A percentile compares a stretch with the other conserved stretches of the same genome.
Conservation (phyloP, 2,888 invertebrate species). For the Eilema depressum region DNA sequence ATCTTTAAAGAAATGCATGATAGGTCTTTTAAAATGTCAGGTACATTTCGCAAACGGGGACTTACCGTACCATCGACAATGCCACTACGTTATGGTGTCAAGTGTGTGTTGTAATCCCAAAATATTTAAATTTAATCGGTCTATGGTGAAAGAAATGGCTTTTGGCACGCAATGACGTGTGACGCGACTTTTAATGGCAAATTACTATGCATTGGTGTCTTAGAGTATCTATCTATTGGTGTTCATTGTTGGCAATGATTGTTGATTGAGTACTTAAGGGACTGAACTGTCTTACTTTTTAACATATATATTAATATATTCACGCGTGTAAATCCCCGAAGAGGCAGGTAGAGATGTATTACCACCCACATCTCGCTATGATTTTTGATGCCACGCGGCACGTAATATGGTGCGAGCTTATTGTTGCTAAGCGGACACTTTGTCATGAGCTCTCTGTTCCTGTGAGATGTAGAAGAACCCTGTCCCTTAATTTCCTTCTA, state of each 20-base stretch:
- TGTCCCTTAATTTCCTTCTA: too few species aligned
- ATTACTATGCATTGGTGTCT: conserved; percentile 23
- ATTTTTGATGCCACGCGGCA: too few species aligned
- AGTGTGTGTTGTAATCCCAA: conserved; percentile 35
- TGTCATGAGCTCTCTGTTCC: too few species aligned
- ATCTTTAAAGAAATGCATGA: conserved; percentile 25
- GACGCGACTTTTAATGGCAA: conserved; percentile 25
- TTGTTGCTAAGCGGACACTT: too few species aligned
- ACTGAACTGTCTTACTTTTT: not conserved
- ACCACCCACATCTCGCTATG: too few species aligned
- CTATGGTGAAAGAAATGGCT: conserved; percentile 40
- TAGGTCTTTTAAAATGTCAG: conserved; percentile 36
- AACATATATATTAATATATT: too few species aligned
- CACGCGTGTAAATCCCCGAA: too few species aligned
- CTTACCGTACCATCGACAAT: conserved; percentile 24
- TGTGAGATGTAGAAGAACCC: too few species aligned
- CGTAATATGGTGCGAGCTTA: too few species aligned
- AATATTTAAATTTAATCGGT: conserved; percentile 46
- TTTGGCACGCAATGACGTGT: conserved; percentile 21
- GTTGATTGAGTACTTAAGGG: conserved; percentile 2
- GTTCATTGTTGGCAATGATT: not conserved
- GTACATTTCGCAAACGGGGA: conserved; percentile 38
- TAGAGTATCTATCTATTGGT: conserved; percentile 18
- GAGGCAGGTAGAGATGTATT: too few species aligned
- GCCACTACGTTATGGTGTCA: conserved; percentile 40